phyloP scores from a whole-genome alignment of 2,888 invertebrate species.

The Nomada lathburiana region DNA sequence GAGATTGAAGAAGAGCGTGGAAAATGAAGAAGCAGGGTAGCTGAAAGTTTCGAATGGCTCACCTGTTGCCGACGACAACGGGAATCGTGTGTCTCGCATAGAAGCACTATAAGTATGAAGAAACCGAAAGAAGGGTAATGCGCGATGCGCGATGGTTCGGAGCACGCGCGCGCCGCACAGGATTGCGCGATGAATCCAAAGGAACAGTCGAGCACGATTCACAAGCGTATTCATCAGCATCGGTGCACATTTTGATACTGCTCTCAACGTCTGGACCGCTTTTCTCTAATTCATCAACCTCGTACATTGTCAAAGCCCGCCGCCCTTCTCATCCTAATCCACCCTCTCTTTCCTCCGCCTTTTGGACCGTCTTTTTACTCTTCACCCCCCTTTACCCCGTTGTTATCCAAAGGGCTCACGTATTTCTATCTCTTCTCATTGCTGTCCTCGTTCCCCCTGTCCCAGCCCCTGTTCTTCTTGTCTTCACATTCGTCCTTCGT shows the following conservation, averaged over 20 bases:
- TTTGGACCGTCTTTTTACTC: neutral
- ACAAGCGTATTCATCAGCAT: slow-evolving; percentile 14
- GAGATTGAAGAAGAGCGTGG: neutral
- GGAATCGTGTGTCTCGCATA: slow-evolving; percentile 43
- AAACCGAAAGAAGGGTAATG: slow-evolving; percentile 51
- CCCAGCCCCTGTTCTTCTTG: neutral
- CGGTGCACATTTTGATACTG: slow-evolving; percentile 12
- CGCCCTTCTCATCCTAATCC: neutral
- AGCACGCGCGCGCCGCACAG: slow-evolving; percentile 46
- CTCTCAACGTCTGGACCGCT: neutral
- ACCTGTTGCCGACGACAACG: slow-evolving; percentile 71
- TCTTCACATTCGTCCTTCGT: too few species aligned
- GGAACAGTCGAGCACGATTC: slow-evolving; percentile 27
- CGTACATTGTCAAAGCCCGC: too few species aligned
- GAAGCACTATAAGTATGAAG: slow-evolving; percentile 41
- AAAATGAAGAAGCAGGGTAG: neutral
- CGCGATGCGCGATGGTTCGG: slow-evolving; percentile 45
- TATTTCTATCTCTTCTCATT: neutral
- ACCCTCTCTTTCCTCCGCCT: neutral
- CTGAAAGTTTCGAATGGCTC: slow-evolving; percentile 49
- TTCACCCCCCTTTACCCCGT: neutral
- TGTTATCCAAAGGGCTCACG: neutral
- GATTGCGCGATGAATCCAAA: slow-evolving; percentile 45
- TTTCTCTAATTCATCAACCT: neutral
- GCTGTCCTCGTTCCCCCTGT: neutral